Evolutionary conservation across 2,797 vertebrate genomes (phyloP), one percentile per base, ranked within the genome.

Genomic region (Xerus rutilus): DNA sequence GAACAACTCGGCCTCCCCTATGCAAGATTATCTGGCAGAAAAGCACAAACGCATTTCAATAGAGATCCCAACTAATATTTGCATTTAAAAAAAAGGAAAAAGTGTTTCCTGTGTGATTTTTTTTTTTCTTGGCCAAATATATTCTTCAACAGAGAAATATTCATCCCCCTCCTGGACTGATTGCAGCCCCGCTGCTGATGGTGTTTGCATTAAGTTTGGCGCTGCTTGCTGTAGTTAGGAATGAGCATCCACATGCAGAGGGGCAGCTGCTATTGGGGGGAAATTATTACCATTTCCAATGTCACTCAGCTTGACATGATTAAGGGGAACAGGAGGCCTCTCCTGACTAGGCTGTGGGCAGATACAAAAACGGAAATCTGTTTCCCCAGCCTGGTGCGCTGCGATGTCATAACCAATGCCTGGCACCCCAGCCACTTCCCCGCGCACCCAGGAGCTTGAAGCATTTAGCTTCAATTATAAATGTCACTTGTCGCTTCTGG

Each of bases 241-340:
- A 95, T 59, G 95, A 96, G 94, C 96, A 93, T 95, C 73, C 86
- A 97, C 96, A 97, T 74, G 79, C 97, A 96, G 97, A 97, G 95
- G 96, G 97, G 97, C 98, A 98, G 98, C 98, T 98, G 98, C 97
- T 96, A 94, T 97, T 98, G 74, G 97, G 98, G 97, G 98, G 98
- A 98, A 98, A 98, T 98, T 95, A 97, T 98, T 98, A 96, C 98
- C 97, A 97, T 98, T 98, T 97, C 98, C 97, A 87, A 98, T 98
- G 97, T 98, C 98, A 98, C 96, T 98, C 97, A 97, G 97, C 96
- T 97, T 97, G 96, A 97, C 98, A 98, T 97, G 98, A 98, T 97
- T 96, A 97, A 97, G 96, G 97, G 93, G 94, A 94, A 62, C 70
- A 59, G 45, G 94, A 97, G 97, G 96, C 96, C 95, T 97, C 98